Conservation (phyloP, 2,888 invertebrate species). For the Onchidella celtica region DNA sequence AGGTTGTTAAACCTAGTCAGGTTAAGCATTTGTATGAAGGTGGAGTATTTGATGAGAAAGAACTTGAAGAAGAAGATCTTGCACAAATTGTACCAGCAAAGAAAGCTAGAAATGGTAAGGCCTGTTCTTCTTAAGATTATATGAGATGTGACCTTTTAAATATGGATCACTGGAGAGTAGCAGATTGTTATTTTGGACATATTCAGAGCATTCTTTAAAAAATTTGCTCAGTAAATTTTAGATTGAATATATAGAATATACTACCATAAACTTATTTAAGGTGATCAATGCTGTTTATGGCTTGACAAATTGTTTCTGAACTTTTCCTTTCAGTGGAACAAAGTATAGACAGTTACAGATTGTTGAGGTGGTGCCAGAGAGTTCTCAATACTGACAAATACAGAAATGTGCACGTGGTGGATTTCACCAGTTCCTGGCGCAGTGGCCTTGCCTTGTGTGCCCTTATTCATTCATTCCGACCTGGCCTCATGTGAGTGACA, state of each 20-base stretch:
- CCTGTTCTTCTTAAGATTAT: not conserved
- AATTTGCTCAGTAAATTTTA: too few species aligned
- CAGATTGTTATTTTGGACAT: not conserved
- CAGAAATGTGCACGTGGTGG: slow-evolving; percentile 82
- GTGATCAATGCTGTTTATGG: too few species aligned
- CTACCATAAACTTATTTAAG: too few species aligned
- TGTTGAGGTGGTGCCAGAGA: slow-evolving; percentile 89
- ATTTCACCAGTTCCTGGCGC: slow-evolving; percentile 87
- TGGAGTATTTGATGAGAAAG: slow-evolving; percentile 64
- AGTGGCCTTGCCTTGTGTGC: slow-evolving; percentile 86
- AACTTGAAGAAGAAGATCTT: slow-evolving; percentile 81
- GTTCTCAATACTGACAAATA: slow-evolving; percentile 85
- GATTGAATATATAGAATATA: too few species aligned
- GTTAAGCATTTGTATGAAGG: slow-evolving; percentile 86
- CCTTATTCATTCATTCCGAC: slow-evolving; percentile 91
- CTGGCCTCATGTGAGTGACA: slow-evolving; percentile 85
- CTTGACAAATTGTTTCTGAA: too few species aligned
- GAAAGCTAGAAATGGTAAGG: slow-evolving; percentile 68
- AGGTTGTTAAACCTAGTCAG: slow-evolving; percentile 73
- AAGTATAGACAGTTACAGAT: slow-evolving; percentile 82
- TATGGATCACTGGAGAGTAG: not conserved
- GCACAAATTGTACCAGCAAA: slow-evolving; percentile 85
- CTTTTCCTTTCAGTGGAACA: too few species aligned
- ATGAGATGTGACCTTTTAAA: not conserved
- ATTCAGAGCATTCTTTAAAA: too few species aligned